Evolutionary conservation across 2,888 invertebrate species (phyloP).

Genomic region (Thera britannica): DNA sequence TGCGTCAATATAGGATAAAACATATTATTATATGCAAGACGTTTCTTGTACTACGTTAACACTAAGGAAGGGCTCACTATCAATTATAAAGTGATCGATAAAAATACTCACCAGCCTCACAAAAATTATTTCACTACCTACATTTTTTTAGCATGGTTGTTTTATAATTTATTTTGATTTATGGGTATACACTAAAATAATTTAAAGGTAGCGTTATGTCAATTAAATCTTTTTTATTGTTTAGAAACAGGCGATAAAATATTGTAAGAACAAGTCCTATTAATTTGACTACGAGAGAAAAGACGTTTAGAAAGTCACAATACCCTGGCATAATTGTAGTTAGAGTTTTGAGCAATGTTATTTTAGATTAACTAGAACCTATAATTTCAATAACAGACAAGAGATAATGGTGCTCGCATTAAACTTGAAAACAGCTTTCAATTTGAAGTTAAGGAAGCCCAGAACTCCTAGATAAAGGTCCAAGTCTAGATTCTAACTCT

Average conservation of each 20-base stretch:
- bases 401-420: conserved; percentile 21
- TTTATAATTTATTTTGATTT: too few relatives aligned
- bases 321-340: conserved; percentile 24
- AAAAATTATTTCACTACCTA: neutral
- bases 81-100: conserved; percentile 39
- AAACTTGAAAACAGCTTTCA: conserved; percentile 27
- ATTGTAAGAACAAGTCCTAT: conserved; percentile 13
- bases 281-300: conserved; percentile 19
- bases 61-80: conserved; percentile 68
- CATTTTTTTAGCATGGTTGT: too few relatives aligned
- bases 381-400: conserved; percentile 23
- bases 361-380: conserved; percentile 20
- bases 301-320: conserved; percentile 26
- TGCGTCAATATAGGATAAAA: conserved; percentile 84
- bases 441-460: conserved; percentile 22
- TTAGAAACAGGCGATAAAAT: neutral
- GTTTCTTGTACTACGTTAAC: conserved; percentile 83
- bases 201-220: neutral
- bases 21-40: conserved; percentile 85
- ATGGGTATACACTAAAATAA: too few relatives aligned
- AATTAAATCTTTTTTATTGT: neutral
- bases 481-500: conserved; percentile 56
- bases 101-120: conserved; percentile 5
- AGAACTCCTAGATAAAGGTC: conserved; percentile 36
- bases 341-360: conserved; percentile 14